Evolutionary conservation across 2,797 vertebrate genomes (phyloP).

Genomic region (Anomalospiza imberbis): DNA sequence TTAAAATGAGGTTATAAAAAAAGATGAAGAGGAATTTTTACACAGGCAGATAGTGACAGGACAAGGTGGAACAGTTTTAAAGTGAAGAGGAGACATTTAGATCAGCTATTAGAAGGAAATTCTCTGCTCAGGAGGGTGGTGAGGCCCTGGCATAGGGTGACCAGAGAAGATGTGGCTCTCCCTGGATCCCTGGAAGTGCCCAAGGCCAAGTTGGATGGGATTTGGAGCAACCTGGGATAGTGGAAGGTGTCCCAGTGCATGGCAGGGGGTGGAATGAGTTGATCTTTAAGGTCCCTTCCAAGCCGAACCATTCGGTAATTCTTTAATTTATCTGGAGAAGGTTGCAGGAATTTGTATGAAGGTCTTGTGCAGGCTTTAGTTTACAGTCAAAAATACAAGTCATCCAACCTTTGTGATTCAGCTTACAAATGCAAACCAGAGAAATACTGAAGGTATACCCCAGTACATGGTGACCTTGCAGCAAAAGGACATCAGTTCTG

Average conservation of each 20-base stretch:
- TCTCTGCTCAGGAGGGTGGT: neutral
- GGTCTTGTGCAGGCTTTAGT: neutral
- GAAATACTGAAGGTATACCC: neutral
- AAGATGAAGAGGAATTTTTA: neutral
- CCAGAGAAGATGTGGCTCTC: neutral
- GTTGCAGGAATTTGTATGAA: neutral
- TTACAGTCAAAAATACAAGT: neutral
- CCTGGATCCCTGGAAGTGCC: neutral
- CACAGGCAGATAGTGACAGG: neutral
- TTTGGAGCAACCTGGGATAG: neutral
- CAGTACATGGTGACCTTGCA: neutral
- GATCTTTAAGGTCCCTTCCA: neutral
- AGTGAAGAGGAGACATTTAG: neutral
- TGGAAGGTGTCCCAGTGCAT: neutral
- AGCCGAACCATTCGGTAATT: neutral
- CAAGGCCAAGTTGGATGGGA: accelerated
- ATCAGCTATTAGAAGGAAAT: neutral
- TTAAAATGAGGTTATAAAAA: neutral
- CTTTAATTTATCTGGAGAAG: neutral
- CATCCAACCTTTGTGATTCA: neutral
- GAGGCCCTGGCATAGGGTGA: neutral
- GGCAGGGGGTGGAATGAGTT: neutral
- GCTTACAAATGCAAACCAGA: neutral
- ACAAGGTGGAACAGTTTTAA: neutral
- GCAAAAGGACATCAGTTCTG: neutral